Conservation (phyloP, 1,140 invertebrate genomes). For the Samia ricini region DNA sequence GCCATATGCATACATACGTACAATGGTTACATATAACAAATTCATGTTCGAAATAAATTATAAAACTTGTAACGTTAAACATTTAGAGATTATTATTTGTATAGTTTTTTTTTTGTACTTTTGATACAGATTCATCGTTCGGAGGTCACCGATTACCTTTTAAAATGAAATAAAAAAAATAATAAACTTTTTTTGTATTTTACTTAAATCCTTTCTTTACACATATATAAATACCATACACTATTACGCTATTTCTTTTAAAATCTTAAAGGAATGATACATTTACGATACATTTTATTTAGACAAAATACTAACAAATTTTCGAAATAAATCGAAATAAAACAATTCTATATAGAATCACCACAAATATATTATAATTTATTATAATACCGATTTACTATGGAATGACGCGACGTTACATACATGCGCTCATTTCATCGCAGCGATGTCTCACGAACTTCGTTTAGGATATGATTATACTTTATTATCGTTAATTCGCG, state of each 20-base stretch:
- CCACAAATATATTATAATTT: too few species aligned
- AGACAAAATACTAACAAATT: too few species aligned
- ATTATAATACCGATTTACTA: too few species aligned
- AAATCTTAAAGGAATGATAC: too few species aligned
- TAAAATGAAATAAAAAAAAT: constrained; percentile 71
- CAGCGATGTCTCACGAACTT: too few species aligned
- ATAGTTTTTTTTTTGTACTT: constrained; percentile 67
- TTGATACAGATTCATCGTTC: constrained; percentile 72
- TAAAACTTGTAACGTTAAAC: background rate
- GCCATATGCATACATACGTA: constrained; percentile 21
- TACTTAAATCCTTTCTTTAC: constrained; percentile 16
- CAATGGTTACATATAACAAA: constrained; percentile 17
- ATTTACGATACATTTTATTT: too few species aligned
- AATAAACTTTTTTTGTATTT: constrained; percentile 44
- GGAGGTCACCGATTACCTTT: constrained; percentile 73
- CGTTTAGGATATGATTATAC: constrained; percentile 65
- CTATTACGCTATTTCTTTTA: too few species aligned
- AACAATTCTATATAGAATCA: too few species aligned
- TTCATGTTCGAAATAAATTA: constrained; percentile 9
- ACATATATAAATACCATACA: background rate
- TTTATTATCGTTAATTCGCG: constrained; percentile 70
- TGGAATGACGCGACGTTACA: too few species aligned
- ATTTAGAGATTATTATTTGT: constrained; percentile 68
- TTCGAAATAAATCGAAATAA: too few species aligned
- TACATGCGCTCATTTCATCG: too few species aligned